A percentile compares a stretch with the other conserved stretches of the same genome.
Evolutionary conservation across 2,797 vertebrate genomes (phyloP).

Genomic region (Muraenolepis orangiensis): DNA sequence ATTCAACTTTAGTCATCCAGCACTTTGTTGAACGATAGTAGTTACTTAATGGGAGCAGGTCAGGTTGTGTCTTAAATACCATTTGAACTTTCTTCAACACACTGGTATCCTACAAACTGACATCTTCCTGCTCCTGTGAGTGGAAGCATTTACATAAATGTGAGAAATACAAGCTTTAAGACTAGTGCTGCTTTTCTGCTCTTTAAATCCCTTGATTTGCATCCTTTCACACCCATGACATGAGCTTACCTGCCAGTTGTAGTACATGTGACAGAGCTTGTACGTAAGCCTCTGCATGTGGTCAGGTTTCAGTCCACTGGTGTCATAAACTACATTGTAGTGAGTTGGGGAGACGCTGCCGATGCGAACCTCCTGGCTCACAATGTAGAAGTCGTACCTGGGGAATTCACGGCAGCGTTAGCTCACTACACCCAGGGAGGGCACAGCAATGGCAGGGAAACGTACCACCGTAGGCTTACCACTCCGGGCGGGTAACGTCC

Average conservation of each 20-base stretch:
- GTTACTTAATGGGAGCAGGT: too few species aligned
- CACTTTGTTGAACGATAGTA: too few species aligned
- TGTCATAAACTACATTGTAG: slow-evolving; percentile 94
- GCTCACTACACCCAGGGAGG: background rate
- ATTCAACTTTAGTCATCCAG: too few species aligned
- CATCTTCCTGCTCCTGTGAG: too few species aligned
- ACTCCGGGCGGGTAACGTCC: slow-evolving; percentile 90
- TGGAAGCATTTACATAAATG: too few species aligned
- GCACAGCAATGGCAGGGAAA: background rate
- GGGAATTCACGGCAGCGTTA: background rate
- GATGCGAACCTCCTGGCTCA: slow-evolving; percentile 84
- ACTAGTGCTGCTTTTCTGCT: background rate
- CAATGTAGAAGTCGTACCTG: slow-evolving; percentile 96
- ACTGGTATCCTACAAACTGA: too few species aligned
- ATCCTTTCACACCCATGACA: background rate
- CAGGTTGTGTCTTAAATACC: too few species aligned
- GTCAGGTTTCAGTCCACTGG: slow-evolving; percentile 88
- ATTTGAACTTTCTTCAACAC: too few species aligned
- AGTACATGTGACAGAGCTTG: slow-evolving; percentile 96
- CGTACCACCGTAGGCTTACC: slow-evolving; percentile 63
- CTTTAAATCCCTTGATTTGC: background rate
- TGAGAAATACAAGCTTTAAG: too few species aligned
- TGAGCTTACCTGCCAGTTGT: slow-evolving; percentile 89
- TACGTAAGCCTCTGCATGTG: slow-evolving; percentile 94
- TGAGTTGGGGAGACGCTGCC: slow-evolving; percentile 90